Base-by-base conservation (phyloP, 2,113 vertebrate species). In the Eonycteris spelaea region DNA sequence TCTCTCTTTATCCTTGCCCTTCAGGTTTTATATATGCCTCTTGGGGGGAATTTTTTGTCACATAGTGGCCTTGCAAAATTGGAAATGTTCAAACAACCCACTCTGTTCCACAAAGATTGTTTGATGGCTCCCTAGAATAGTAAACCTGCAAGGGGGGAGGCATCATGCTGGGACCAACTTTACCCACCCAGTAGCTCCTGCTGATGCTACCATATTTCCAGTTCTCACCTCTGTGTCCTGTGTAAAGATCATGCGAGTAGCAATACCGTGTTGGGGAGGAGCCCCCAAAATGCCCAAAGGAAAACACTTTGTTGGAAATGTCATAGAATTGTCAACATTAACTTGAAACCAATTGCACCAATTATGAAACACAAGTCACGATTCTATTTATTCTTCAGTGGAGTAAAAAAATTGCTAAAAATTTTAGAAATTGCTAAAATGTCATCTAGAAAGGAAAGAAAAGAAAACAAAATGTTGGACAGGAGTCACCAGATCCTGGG, bases 1-100 rank as follows among this genome's bases (percentile, higher is more conserved):
- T 94, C 5, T 68, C 28, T 95, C 33, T 73, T 96, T 91, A 67
- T 89, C 35, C 48, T 86, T 97, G 94, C 86, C 94, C 77, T 95
- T 73, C 59, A 91, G 38, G 86, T 96, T 55, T 84, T 75, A 78
- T 61, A 45, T 96, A 21, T 93, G 30, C 45, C 94, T 85, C 65
- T 77, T 86, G 82, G 59, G 94, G n/a, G 82, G 77, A 96, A 48
- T 75, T 87, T 70, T 97, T 86, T 35, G 78, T 85, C 93, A 96
- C 65, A 91, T 90, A 87, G 40, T 96, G 94, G 77, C 90, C 97
- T 96, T 95, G 79, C 59, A 95, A 96, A 97, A 97, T 93, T 91
- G 78, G 85, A 96, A 95, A 43, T 83, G 91, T 91, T 92, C 73
- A 84, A 77, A 96, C 73, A 90, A 89, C 68, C 6, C 61, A 6